A percentile compares a stretch with the other conserved stretches of the same genome.
Conservation (phyloP, 2,113 vertebrate genomes). For the Thalassoma bifasciatum region DNA sequence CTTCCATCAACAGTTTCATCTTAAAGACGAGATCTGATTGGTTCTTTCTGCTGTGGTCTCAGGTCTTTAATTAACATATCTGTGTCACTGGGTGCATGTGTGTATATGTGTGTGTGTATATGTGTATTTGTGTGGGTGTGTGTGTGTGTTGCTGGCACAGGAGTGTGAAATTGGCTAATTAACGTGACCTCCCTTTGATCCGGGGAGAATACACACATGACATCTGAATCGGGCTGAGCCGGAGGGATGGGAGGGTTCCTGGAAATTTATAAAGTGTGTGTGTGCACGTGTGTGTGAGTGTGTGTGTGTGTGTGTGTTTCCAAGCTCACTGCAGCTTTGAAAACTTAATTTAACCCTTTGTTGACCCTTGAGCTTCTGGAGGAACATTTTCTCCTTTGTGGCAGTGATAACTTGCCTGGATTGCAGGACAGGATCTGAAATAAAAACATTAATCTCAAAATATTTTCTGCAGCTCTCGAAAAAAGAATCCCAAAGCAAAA, state of each 20-base stretch:
- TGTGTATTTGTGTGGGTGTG: conserved; percentile 51
- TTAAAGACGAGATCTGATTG: conserved; percentile 19
- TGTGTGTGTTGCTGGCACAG: conserved; percentile 80
- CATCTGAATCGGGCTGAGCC: conserved; percentile 84
- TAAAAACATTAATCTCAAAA: no score
- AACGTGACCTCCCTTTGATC: conserved; percentile 83
- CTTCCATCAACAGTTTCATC: conserved; percentile 18
- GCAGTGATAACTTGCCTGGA: no score
- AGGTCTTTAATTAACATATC: conserved; percentile 69
- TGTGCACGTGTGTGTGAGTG: conserved; percentile 7
- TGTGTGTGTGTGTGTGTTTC: conserved; percentile 5
- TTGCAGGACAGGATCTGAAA: no score
- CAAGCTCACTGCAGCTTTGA: conserved; percentile 4
- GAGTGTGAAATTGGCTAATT: conserved; percentile 81
- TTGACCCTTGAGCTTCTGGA: conserved; percentile 1
- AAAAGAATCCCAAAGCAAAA: background rate
- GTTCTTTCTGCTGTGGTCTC: conserved; percentile 26
- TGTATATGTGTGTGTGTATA: conserved; percentile 17
- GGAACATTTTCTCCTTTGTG: no score
- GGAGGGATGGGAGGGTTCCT: conserved; percentile 54
- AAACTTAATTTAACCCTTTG: conserved; percentile 70
- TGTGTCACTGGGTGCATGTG: conserved; percentile 39
- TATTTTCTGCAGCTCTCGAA: background rate
- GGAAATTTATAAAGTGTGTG: conserved; percentile 36
- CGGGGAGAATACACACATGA: conserved; percentile 84